Percentiles rank a stretch among this genome's conserved stretches.
phyloP scores from a whole-genome alignment of 2,797 vertebrate genomes.

The Onychomys torridus region DNA sequence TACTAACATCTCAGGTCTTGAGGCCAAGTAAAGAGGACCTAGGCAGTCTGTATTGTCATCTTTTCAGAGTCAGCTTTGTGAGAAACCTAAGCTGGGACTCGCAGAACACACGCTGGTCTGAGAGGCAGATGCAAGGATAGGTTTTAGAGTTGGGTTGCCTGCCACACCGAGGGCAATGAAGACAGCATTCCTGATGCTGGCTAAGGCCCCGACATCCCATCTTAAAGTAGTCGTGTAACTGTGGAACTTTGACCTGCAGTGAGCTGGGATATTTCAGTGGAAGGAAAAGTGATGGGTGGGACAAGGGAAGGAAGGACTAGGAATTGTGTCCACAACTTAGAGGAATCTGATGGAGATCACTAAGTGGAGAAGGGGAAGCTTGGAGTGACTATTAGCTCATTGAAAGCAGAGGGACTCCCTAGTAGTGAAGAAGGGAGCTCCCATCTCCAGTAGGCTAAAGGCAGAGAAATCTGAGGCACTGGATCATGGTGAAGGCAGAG shows the following conservation, averaged over 20 bases:
- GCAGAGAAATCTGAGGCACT: neutral
- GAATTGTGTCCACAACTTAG: neutral
- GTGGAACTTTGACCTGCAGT: neutral
- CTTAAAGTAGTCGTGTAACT: neutral
- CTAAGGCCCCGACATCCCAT: neutral
- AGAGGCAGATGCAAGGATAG: neutral
- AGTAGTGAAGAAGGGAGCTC: neutral
- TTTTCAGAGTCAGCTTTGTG: neutral
- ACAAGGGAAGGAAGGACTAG: neutral
- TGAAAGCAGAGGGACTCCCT: neutral
- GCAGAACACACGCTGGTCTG: neutral
- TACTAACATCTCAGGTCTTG: neutral
- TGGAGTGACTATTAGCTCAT: neutral
- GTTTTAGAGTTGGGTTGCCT: neutral
- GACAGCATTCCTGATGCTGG: neutral
- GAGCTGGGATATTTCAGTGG: neutral
- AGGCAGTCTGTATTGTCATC: neutral
- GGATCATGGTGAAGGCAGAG: neutral
- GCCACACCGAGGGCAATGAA: neutral
- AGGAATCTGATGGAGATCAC: neutral
- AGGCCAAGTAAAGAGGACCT: neutral
- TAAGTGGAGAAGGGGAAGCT: conserved; percentile 9
- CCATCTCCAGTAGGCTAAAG: neutral
- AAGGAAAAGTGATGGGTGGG: neutral
- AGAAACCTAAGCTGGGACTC: neutral